Evolutionary conservation across 2,113 vertebrate genomes (phyloP), one percentile per base, ranked within the genome.

Genomic region (Tyto alba): DNA sequence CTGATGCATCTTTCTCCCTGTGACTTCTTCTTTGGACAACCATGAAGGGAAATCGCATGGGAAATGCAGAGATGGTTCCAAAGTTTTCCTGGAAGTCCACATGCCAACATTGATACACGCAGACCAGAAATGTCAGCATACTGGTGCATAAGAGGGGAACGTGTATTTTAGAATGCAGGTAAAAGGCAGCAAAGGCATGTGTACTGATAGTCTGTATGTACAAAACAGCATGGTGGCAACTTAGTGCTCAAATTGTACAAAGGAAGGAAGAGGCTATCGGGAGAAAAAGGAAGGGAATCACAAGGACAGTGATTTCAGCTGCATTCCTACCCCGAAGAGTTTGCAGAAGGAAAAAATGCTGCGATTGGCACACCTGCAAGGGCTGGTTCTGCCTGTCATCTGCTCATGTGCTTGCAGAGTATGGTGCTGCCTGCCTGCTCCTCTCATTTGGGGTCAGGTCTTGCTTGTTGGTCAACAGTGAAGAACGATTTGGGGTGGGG

Each of bases 211-310:
- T 21, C 2, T 3, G 14, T 23, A 3, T 11, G 34, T 40, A 9
- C 0, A 1, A 52, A 50, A 38, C 27, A 27, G 32, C 0, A 0
- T 9, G 55, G 30, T 16, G 19, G 41, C 25, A 47, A 57, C 56
- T 75, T 38, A 12, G 13, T 2, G 4, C 68, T 75, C 6, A 11
- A 10, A 13, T 7, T 72, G 32, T 21, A n/a, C 11, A 36, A 10
- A 36, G 60, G 40, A 60, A n/a, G 23, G 50, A 59, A 11, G 57
- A 79, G 34, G 29, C 8, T 50, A 56, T 52, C 26, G 16, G 21
- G 36, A 66, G 75, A 43, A 64, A 53, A 48, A 62, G 59, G 30
- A 43, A 11, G 29, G 36, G n/a, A 45, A n/a, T 75, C 27, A 6
- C 36, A 32, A 40, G 25, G 29, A 23, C 23, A 0, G 0, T 2